Evolutionary conservation across 2,888 invertebrate genomes (phyloP).

Genomic region (Amitus sp.): DNA sequence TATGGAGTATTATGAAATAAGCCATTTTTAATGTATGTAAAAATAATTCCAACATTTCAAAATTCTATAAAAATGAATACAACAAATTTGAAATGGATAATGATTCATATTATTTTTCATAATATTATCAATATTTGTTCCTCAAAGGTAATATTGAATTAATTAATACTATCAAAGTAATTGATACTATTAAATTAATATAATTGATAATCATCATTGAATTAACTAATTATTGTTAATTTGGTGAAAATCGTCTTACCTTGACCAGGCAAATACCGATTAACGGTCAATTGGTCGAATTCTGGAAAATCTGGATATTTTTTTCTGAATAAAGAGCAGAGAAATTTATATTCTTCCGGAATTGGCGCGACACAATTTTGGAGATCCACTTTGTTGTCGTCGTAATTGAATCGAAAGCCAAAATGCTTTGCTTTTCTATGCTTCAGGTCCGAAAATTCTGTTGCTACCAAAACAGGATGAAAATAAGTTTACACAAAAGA

Average conservation of each 20-base stretch:
- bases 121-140: too few species aligned
- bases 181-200: too few species aligned
- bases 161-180: too few species aligned
- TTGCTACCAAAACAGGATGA: conserved; percentile 20
- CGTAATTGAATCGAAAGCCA: conserved; percentile 92
- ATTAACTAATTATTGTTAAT: too few species aligned
- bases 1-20: too few species aligned
- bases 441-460: conserved; percentile 69
- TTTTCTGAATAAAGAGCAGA: conserved; percentile 74
- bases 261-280: conserved; percentile 86
- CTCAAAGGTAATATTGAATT: too few species aligned
- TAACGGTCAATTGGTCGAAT: conserved; percentile 88
- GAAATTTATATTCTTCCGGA: conserved; percentile 75
- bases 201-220: too few species aligned
- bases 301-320: conserved; percentile 61
- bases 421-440: conserved; percentile 89
- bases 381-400: conserved; percentile 84
- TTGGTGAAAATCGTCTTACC: conserved; percentile 65
- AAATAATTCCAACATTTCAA: too few species aligned
- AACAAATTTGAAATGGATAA: too few species aligned
- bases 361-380: conserved; percentile 75
- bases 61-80: too few species aligned
- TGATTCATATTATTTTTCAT: too few species aligned
- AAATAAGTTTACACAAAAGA: background rate
- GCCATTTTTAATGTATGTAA: too few species aligned